phyloP scores from a whole-genome alignment of 1,140 invertebrate species.

The Pachypsylla venusta region DNA sequence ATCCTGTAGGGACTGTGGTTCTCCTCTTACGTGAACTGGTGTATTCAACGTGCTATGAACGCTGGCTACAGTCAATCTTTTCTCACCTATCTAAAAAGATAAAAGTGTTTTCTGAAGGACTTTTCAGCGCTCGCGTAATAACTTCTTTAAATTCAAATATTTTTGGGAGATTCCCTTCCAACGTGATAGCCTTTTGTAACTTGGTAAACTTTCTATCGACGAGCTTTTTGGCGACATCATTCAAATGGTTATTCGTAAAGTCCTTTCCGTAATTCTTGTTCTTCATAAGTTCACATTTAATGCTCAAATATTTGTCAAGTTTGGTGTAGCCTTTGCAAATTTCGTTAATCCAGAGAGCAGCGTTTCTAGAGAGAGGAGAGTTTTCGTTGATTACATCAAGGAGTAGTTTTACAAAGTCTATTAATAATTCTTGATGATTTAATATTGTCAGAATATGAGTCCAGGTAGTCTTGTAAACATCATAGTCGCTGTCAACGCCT shows the following conservation, averaged over 20 bases:
- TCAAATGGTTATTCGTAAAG: too few species aligned
- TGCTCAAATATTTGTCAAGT: background rate
- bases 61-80: too few species aligned
- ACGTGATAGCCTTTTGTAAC: background rate
- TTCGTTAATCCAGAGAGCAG: background rate
- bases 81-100: background rate
- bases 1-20: too few species aligned
- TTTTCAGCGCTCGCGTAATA: background rate
- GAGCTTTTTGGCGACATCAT: too few species aligned
- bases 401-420: background rate
- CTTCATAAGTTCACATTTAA: background rate
- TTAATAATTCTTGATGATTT: background rate
- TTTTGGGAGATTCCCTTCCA: background rate
- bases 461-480: too few species aligned
- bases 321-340: background rate
- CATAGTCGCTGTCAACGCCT: too few species aligned
- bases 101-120: background rate
- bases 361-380: background rate
- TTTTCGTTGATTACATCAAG: background rate
- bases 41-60: too few species aligned
- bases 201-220: background rate
- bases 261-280: too few species aligned
- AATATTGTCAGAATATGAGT: background rate
- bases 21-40: too few species aligned
- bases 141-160: background rate